Conservation (phyloP, 2,888 invertebrate genomes). For the Ctenicera cuprea region DNA sequence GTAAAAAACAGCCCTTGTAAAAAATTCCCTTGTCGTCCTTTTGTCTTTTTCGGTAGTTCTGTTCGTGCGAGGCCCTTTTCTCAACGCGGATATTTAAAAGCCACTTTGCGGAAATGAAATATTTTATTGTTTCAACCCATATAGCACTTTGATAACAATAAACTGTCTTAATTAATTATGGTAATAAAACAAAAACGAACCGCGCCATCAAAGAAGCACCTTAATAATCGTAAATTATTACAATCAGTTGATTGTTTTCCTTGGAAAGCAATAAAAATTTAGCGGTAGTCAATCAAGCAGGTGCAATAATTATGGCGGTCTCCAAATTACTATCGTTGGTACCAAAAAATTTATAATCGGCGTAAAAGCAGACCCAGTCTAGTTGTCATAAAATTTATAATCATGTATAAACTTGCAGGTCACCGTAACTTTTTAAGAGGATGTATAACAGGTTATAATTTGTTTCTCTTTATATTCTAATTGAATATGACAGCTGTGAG, state of each 20-base stretch:
- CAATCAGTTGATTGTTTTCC: constrained; percentile 34
- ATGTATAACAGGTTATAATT: constrained; percentile 58
- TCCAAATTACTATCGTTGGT: constrained; percentile 12
- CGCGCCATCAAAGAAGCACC: constrained; percentile 24
- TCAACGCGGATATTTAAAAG: too few relatives aligned
- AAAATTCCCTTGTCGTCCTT: constrained; percentile 43
- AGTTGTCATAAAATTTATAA: constrained; percentile 39
- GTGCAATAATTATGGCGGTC: constrained; percentile 9
- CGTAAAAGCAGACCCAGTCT: constrained; percentile 23
- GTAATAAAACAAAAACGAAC: constrained; percentile 25
- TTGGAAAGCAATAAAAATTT: constrained; percentile 35
- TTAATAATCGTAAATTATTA: constrained; percentile 32
- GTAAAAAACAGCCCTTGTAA: constrained; percentile 52
- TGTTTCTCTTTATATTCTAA: constrained; percentile 58
- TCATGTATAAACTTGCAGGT: constrained; percentile 48
- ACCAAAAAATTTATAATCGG: constrained; percentile 34
- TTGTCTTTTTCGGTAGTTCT: constrained; percentile 44
- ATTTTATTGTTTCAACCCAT: background rate
- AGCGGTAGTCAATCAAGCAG: constrained; percentile 21
- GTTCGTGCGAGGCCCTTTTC: background rate
- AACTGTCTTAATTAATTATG: constrained; percentile 1
- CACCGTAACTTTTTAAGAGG: constrained; percentile 49
- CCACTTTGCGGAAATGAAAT: background rate
- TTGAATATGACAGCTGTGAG: constrained; percentile 60
- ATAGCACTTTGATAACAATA: background rate